Evolutionary conservation across 1,140 invertebrate species (phyloP), one percentile per base, ranked within the genome.

Genomic region (Phthorimaea operculella): DNA sequence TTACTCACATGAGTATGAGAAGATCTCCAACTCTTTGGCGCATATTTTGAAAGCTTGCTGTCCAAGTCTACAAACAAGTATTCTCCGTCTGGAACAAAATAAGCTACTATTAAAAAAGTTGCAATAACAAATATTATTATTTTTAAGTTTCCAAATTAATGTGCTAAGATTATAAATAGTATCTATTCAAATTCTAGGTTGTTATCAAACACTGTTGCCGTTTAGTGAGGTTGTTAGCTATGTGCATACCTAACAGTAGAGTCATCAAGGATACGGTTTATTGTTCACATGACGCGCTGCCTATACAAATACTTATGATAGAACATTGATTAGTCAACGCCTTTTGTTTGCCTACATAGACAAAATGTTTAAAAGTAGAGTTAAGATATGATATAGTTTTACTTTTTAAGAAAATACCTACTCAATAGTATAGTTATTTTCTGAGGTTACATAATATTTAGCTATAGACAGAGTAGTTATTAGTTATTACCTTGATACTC

Each of bases 31-130:
- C 93, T 94, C 86, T 98, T 98, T 67, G 96, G 94, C 60, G 95
- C 95, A 88, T 97, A 96, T 87, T 98, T 98, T 72, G 93, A 95
- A 68, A 98, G 88, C 87, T 98, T 98, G 87, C 92, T 95, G 75
- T 97, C 96, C 68, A 92, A 91, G 80, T 97, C 95, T 74, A 96
- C 90, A 87, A 98, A 98, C 57, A 97, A 89, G 85, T 96, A 97
- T 87, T 98, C 96, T 79, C 94, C 94, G 89, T 96, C 96, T 97
- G 89, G 33, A 93, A 92, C 67, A 58, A 60, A 39, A 39, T 39
- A 34, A 6, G 33, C 11, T 34, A 34, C 6, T 34, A 34, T 34
- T 34, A 34, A 34, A 34, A 34, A 7, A 6, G 33, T 34, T 34
- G n/a, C n/a, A n/a, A n/a, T n/a, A n/a, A n/a, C n/a, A n/a, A n/a